Conservation (phyloP, 2,797 vertebrate species). For the Synanceia verrucosa region DNA sequence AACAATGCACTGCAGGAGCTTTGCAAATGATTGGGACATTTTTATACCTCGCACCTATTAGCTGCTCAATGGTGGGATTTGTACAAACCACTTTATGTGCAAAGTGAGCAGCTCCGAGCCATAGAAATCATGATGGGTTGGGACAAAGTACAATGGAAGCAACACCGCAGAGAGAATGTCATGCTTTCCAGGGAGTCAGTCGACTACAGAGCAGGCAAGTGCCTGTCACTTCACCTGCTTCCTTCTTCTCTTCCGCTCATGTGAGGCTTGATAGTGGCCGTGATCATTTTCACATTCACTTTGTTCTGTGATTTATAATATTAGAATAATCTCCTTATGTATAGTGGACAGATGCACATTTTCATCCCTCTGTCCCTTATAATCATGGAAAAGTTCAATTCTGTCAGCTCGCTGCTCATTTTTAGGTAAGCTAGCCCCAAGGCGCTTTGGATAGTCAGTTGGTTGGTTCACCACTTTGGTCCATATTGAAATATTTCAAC, state of each 20-base stretch:
- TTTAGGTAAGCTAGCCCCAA: neutral
- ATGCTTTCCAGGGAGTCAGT: constrained; percentile 16
- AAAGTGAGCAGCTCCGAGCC: constrained; percentile 16
- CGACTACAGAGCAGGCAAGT: constrained; percentile 29
- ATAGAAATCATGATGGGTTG: constrained; percentile 11
- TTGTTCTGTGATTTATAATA: constrained; percentile 31
- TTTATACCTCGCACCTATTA: constrained; percentile 49
- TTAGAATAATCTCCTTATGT: neutral
- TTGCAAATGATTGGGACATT: constrained; percentile 5
- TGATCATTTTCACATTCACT: constrained; percentile 41
- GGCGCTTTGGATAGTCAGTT: neutral
- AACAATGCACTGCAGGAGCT: constrained; percentile 36
- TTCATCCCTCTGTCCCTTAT: no score
- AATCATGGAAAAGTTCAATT: no score
- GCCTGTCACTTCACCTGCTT: constrained; percentile 41
- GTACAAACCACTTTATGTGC: constrained; percentile 39
- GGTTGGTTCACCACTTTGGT: neutral
- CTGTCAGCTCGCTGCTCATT: neutral
- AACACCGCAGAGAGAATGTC: constrained; percentile 8
- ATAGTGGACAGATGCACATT: neutral
- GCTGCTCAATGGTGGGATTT: constrained; percentile 40
- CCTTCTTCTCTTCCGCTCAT: constrained; percentile 15
- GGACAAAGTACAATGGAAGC: constrained; percentile 21
- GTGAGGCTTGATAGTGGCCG: no score
- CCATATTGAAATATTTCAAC: neutral